Evolutionary conservation across 1,140 invertebrate species (phyloP).

Genomic region (Artemia franciscana): DNA sequence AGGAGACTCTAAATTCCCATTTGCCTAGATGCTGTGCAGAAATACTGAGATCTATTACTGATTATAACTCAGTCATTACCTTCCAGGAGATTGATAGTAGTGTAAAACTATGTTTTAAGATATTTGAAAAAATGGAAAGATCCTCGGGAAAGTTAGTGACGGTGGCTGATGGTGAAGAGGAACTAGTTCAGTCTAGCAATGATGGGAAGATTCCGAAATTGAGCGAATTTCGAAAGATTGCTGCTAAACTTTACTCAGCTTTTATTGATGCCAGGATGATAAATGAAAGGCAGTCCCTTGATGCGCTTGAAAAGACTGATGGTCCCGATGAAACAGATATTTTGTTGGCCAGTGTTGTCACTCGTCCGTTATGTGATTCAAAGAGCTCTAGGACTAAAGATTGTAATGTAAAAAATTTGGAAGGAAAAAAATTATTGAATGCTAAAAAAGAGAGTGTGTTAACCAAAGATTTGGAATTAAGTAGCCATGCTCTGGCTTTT

Average conservation of each 20-base stretch:
- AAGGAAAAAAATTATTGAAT: too few species aligned
- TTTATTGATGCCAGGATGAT: neutral
- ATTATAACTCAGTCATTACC: neutral
- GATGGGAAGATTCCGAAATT: neutral
- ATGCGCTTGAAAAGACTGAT: neutral
- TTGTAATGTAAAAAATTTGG: too few species aligned
- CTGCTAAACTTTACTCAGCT: neutral
- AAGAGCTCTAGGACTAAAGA: too few species aligned
- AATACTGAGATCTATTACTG: neutral
- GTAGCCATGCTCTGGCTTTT: too few species aligned
- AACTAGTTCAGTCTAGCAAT: neutral
- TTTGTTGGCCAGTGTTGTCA: neutral
- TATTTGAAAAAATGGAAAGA: neutral
- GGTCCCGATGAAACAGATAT: neutral
- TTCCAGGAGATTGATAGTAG: neutral
- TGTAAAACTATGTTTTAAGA: neutral
- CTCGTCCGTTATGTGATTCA: too few species aligned
- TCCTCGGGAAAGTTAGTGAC: neutral
- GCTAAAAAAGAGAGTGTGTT: too few species aligned
- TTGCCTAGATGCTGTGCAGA: neutral
- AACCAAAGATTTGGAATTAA: too few species aligned
- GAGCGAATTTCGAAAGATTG: neutral
- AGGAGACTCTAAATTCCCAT: neutral
- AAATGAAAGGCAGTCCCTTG: neutral
- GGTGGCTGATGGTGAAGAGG: neutral